Conservation (phyloP, 2,888 invertebrate genomes). For the Campoplex capitator region DNA sequence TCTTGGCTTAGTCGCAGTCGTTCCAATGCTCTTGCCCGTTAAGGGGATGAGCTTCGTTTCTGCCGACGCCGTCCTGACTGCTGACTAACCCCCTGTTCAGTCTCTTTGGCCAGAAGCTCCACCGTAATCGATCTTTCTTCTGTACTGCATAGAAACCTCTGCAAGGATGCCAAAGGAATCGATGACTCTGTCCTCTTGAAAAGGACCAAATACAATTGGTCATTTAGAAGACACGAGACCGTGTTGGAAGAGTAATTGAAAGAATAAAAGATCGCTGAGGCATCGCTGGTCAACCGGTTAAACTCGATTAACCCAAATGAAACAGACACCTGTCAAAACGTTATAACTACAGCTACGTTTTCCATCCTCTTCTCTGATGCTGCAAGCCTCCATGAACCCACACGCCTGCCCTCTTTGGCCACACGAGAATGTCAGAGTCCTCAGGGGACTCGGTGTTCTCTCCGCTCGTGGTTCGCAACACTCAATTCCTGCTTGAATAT, state of each 20-base stretch:
- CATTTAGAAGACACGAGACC: neutral
- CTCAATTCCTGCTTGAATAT: conserved; percentile 44
- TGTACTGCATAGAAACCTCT: neutral
- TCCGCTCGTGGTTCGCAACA: conserved; percentile 38
- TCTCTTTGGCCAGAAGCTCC: neutral
- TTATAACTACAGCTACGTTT: conserved; percentile 19
- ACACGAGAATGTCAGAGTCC: conserved; percentile 14
- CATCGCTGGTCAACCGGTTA: neutral
- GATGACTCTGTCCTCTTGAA: neutral
- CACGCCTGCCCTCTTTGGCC: neutral
- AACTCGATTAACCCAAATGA: conserved; percentile 76
- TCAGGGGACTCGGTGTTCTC: conserved; percentile 41
- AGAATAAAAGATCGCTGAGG: neutral
- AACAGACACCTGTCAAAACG: conserved; percentile 77
- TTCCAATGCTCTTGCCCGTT: neutral
- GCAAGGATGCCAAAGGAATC: neutral
- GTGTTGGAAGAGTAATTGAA: neutral
- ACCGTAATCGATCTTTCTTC: neutral
- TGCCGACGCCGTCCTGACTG: conserved; percentile 70
- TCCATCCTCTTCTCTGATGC: neutral
- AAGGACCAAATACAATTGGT: neutral
- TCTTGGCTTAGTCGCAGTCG: neutral
- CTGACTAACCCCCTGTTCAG: neutral
- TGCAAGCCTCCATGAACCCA: neutral
- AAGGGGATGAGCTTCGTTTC: conserved; percentile 73